phyloP scores from a whole-genome alignment of 2,797 vertebrate species.

The Paramormyrops hopkinsi region DNA sequence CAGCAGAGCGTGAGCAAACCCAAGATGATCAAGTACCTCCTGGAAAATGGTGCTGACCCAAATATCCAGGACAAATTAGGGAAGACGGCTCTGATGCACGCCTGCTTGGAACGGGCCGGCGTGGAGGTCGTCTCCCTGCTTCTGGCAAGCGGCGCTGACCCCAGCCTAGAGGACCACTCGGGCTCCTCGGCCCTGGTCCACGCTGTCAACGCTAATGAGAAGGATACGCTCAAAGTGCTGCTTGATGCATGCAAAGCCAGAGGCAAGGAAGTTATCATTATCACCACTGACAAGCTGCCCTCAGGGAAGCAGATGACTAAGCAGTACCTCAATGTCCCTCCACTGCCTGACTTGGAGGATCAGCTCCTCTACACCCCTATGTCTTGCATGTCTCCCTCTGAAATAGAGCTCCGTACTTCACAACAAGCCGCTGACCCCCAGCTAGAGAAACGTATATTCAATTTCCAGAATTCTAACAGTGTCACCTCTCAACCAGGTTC shows the following conservation, averaged over 20 bases:
- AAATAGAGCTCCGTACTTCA: slow-evolving; percentile 57
- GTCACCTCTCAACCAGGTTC: slow-evolving; percentile 51
- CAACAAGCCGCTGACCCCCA: slow-evolving; percentile 46
- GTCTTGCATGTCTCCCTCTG: slow-evolving; percentile 55
- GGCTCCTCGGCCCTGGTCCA: slow-evolving; percentile 69
- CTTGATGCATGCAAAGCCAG: slow-evolving; percentile 63
- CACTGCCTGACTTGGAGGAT: slow-evolving; percentile 61
- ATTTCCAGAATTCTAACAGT: slow-evolving; percentile 53
- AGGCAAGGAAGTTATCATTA: slow-evolving; percentile 88
- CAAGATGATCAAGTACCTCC: slow-evolving; percentile 81
- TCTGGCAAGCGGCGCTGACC: slow-evolving; percentile 66
- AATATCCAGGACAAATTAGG: slow-evolving; percentile 90
- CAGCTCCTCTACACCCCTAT: slow-evolving; percentile 40
- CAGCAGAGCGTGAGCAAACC: slow-evolving; percentile 75
- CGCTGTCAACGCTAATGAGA: slow-evolving; percentile 69
- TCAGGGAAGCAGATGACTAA: slow-evolving; percentile 71
- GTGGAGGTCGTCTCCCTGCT: slow-evolving; percentile 67
- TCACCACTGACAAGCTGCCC: slow-evolving; percentile 70
- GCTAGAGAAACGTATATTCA: slow-evolving; percentile 46
- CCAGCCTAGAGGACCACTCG: slow-evolving; percentile 71
- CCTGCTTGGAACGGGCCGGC: slow-evolving; percentile 74
- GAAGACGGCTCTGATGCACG: slow-evolving; percentile 82
- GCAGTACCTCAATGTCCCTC: slow-evolving; percentile 78
- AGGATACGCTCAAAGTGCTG: slow-evolving; percentile 63
- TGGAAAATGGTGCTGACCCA: slow-evolving; percentile 84